Conservation (phyloP, 2,888 invertebrate species). For the Polymixis flavicincta region DNA sequence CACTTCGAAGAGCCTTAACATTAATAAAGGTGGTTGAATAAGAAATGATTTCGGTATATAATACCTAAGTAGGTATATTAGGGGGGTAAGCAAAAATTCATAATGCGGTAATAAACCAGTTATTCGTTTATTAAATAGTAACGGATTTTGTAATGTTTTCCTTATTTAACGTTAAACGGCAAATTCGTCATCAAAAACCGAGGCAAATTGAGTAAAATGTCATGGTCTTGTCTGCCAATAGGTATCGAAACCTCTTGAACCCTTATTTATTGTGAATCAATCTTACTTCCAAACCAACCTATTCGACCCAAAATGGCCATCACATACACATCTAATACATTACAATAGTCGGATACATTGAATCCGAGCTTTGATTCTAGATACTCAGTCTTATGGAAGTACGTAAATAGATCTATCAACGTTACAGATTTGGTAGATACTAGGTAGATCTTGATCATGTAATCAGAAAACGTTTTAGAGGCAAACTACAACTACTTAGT, state of each 20-base stretch:
- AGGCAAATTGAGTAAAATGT: too few relatives aligned
- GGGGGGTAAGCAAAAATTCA: background rate
- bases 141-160: background rate
- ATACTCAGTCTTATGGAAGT: background rate
- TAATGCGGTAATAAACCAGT: background rate
- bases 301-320: slow-evolving; percentile 24
- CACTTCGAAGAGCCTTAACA: background rate
- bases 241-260: background rate
- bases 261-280: slow-evolving; percentile 17
- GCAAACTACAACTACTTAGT: slow-evolving; percentile 59
- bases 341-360: slow-evolving; percentile 30
- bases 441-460: slow-evolving; percentile 11
- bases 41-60: slow-evolving; percentile 9
- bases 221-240: background rate
- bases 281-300: slow-evolving; percentile 32
- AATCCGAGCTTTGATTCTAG: slow-evolving; percentile 22
- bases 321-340: slow-evolving; percentile 9
- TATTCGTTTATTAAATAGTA: background rate
- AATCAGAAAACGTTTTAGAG: slow-evolving; percentile 41
- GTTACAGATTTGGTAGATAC: slow-evolving; percentile 20
- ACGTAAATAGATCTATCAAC: slow-evolving; percentile 31
- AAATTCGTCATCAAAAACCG: background rate
- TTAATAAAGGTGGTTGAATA: slow-evolving; percentile 23
- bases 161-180: background rate
- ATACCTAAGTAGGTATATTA: background rate